Base-by-base conservation (phyloP, 2,888 invertebrate species). In the Eristalis tenax region DNA sequence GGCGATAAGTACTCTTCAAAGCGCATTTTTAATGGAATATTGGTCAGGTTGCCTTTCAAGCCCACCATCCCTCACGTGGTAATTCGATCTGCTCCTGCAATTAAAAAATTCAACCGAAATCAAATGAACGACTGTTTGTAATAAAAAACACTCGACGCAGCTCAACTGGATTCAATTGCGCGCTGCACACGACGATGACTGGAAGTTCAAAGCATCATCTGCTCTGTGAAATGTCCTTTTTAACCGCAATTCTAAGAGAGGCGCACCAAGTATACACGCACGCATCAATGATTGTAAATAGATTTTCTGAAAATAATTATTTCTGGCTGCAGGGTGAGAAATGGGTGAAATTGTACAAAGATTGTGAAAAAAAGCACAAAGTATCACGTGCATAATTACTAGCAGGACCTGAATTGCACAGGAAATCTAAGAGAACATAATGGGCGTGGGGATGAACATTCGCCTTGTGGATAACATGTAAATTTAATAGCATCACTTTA, bases 291-390 rank as follows among this genome's bases (percentile, higher is more conserved):
- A 83, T 65, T 83, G 87, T 79, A 80, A 83, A 87, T 79, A 87
- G 83, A 79, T 80, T 80, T 79, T 76, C 83, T 87, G 83, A n/a
- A 87, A 83, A 64, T 87, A 83, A 87, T 87, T 83, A 87, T 87
- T 87, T 59, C 22, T 22, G 32, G 5, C 18, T 4, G 40, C 8
- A 1, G 23, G 10, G n/a, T 38, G 22, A n/a, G 35, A 65, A 18
- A 63, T n/a, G 38, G 32, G 26, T 2, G 22, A 26, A 18, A 50
- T 5, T 50, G 18, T 18, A 18, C n/a, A 50, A 70, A 69, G 63
- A 32, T 28, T 18, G 50, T 43, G 69, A 77, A 57, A 38, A 69
- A 87, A 83, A 76, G 76, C 57, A 77, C 76, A 83, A 76, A 76
- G 83, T 87, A 87, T 83, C 83, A 83, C 87, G 83, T 83, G 87